Evolutionary conservation across 1,140 invertebrate genomes (phyloP), one percentile per base, ranked within the genome.

Genomic region (Heliconius congener): DNA sequence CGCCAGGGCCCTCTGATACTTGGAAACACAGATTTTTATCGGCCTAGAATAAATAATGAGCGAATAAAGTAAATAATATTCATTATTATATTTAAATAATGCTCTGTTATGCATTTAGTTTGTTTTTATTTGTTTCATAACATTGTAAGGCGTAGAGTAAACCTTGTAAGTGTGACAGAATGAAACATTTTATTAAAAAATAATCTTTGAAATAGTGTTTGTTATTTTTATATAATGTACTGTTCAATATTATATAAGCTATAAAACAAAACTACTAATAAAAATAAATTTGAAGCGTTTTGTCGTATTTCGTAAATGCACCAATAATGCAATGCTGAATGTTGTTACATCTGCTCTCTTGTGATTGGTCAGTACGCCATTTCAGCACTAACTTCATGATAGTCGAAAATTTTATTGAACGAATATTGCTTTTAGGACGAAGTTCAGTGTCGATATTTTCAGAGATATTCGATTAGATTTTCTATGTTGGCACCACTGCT

Each of bases 1-100:
- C 74, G 73, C 50, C 39, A 66, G 55, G 27, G 55, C 23, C 52
- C 37, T 70, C 60, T 42, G n/a, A 39, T 76, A 70, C 60, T 70
- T 27, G 66, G 74, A 50, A 76, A 37, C 23, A 71, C 18, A 5
- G 37, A 60, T 70, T 70, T 76, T 76, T 76, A 76, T 76, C 74
- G 42, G 42, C 60, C 74, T 76, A 76, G 74, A 76, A 46, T 60
- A 76, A 50, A 66, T 66, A 66, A 66, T 66, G 60, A 66, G 60
- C 27, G 30, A 66, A 66, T 66, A 66, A 66, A 66, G 27, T 66
- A 66, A 66, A 66, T 23, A 60, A 60, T 66, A 66, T 16, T 66
- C 27, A 66, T 66, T 66, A 66, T 66, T 66, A 27, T 66, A 66
- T 66, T 30, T 66, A 27, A 66, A 66, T 23, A 66, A 66, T 11